Evolutionary conservation across 2,797 vertebrate species (phyloP).

Genomic region (Coregonus suidteri): DNA sequence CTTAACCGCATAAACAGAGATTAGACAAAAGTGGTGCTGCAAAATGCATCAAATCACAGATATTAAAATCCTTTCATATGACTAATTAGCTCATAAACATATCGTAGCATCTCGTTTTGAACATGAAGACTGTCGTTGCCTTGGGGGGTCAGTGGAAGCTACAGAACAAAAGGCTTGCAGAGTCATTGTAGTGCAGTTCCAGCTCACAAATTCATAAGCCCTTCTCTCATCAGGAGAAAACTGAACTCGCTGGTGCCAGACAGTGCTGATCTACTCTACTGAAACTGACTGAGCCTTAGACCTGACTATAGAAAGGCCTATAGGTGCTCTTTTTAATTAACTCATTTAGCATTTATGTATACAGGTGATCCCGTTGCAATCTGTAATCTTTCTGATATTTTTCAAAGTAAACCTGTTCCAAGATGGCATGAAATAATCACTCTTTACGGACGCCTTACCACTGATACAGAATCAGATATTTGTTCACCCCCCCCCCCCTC

Average conservation of each 20-base stretch:
- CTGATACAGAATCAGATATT: background rate
- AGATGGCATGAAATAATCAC: background rate
- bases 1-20: constrained; percentile 24
- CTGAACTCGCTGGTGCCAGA: background rate
- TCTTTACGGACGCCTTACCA: background rate
- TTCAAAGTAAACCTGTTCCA: background rate
- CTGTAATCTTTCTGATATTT: background rate
- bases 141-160: background rate
- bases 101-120: constrained; percentile 32
- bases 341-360: background rate
- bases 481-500: background rate
- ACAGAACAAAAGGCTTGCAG: background rate
- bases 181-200: background rate
- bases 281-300: background rate
- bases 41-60: constrained; percentile 21
- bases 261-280: too few relatives aligned
- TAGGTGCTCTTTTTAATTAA: too few relatives aligned
- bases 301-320: background rate
- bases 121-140: constrained; percentile 10
- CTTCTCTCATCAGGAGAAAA: background rate
- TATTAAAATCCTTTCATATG: constrained; percentile 36
- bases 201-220: background rate
- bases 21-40: constrained; percentile 17
- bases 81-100: constrained; percentile 45
- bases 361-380: background rate